Conservation (phyloP, 2,888 invertebrate species). For the Diadromus collaris region DNA sequence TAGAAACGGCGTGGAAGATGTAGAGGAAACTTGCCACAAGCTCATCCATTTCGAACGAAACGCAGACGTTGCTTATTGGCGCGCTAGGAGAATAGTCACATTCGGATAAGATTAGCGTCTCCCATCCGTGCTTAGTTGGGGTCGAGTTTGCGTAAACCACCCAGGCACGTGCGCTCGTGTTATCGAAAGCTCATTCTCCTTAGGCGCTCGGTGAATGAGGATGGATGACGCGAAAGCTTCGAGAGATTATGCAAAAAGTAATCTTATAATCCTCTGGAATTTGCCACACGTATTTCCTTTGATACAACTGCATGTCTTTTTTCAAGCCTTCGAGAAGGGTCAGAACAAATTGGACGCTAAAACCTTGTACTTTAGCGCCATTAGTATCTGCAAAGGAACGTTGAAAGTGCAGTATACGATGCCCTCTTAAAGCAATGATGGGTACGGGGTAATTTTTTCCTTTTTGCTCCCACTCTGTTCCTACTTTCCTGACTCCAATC, state of each 20-base stretch:
- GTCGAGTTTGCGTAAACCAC: slow-evolving; percentile 42
- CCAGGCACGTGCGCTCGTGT: slow-evolving; percentile 2
- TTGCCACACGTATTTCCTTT: background rate
- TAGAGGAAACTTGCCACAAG: slow-evolving; percentile 38
- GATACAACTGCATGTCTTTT: background rate
- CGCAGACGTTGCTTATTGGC: slow-evolving; percentile 32
- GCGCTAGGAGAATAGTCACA: slow-evolving; percentile 53
- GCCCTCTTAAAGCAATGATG: background rate
- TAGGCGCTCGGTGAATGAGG: slow-evolving; percentile 38
- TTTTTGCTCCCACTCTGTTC: background rate
- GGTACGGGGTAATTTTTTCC: background rate
- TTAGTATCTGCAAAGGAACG: background rate
- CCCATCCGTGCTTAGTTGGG: slow-evolving; percentile 33
- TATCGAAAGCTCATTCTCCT: slow-evolving; percentile 6
- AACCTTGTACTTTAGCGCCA: background rate
- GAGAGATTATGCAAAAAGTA: slow-evolving; percentile 27
- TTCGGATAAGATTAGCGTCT: slow-evolving; percentile 56
- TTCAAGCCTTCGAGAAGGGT: background rate
- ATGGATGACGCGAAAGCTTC: slow-evolving; percentile 35
- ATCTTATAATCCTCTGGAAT: background rate
- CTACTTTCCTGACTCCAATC: background rate
- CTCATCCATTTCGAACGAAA: slow-evolving; percentile 36
- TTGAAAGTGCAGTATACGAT: background rate
- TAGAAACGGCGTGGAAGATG: slow-evolving; percentile 18
- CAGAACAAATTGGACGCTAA: background rate